Evolutionary conservation across 2,888 invertebrate species (phyloP).

Genomic region (Caenorhabditis afra): DNA sequence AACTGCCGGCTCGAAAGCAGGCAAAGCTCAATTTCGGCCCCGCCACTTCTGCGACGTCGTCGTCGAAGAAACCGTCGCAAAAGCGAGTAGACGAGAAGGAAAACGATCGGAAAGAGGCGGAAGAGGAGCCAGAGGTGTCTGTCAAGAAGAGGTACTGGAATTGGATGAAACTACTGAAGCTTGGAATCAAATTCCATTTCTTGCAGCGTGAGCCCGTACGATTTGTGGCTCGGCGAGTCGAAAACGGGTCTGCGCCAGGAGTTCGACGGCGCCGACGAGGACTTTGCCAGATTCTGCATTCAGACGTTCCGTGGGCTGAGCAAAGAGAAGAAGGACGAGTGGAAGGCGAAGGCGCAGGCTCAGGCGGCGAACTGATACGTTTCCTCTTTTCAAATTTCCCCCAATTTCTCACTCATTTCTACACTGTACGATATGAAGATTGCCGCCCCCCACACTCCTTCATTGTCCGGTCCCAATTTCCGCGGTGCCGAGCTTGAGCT

Average conservation of each 20-base stretch:
- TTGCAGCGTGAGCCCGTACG: conserved; percentile 60
- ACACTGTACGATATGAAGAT: conserved; percentile 35
- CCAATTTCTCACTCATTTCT: too few species aligned
- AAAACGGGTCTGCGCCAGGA: conserved; percentile 42
- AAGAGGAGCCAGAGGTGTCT: conserved; percentile 22
- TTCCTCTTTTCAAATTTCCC: conserved; percentile 4
- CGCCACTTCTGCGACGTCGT: background rate
- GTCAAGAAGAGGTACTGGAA: conserved; percentile 46
- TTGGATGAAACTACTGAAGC: too few species aligned
- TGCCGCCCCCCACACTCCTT: conserved; percentile 3
- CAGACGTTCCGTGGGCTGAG: conserved; percentile 61
- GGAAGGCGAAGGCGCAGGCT: conserved; percentile 41
- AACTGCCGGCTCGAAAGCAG: conserved; percentile 51
- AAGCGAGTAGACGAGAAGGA: conserved; percentile 20
- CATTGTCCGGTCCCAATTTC: background rate
- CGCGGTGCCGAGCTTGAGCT: too few species aligned
- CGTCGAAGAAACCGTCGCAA: conserved; percentile 1
- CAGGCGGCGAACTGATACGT: background rate
- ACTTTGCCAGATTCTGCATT: conserved; percentile 66
- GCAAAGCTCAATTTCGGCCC: conserved; percentile 58
- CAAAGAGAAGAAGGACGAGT: conserved; percentile 60
- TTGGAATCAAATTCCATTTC: background rate
- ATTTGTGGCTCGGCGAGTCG: conserved; percentile 61
- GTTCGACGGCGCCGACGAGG: conserved; percentile 54
- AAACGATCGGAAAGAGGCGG: conserved; percentile 1